phyloP scores from a whole-genome alignment of 2,797 vertebrate genomes.

The Sebastes nivosus region DNA sequence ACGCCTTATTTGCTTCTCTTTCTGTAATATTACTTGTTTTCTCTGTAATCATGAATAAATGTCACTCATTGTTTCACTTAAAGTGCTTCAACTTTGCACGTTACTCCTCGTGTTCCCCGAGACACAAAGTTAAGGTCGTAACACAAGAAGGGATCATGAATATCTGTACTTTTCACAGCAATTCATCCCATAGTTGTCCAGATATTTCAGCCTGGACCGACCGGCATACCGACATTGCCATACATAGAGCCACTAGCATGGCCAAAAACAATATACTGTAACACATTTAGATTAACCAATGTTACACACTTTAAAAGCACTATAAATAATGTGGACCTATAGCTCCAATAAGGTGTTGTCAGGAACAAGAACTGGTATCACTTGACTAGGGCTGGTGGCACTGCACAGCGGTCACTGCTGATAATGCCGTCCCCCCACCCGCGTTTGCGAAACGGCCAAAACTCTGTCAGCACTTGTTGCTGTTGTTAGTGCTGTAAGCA shows the following conservation, averaged over 20 bases:
- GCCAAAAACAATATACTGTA: neutral
- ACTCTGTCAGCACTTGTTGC: no score
- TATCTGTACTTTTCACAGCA: neutral
- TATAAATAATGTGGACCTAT: neutral
- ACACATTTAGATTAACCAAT: neutral
- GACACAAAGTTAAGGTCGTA: neutral
- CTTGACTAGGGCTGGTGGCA: neutral
- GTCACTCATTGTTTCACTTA: neutral
- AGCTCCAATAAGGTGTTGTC: neutral
- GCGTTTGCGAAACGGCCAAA: no score
- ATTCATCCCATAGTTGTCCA: neutral
- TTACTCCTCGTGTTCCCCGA: neutral
- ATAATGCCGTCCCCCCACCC: no score
- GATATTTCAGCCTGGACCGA: neutral
- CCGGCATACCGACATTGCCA: neutral
- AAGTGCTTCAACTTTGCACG: neutral
- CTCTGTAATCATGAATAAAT: neutral
- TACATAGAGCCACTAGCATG: neutral
- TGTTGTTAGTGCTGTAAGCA: no score
- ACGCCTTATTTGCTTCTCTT: neutral
- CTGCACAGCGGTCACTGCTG: no score
- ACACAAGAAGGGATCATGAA: neutral
- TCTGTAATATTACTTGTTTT: neutral
- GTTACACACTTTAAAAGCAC: neutral
- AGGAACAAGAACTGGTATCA: neutral